A percentile compares a stretch with the other conserved stretches of the same genome.
Evolutionary conservation across 2,113 vertebrate genomes (phyloP).

Genomic region (Apteryx mantelli): DNA sequence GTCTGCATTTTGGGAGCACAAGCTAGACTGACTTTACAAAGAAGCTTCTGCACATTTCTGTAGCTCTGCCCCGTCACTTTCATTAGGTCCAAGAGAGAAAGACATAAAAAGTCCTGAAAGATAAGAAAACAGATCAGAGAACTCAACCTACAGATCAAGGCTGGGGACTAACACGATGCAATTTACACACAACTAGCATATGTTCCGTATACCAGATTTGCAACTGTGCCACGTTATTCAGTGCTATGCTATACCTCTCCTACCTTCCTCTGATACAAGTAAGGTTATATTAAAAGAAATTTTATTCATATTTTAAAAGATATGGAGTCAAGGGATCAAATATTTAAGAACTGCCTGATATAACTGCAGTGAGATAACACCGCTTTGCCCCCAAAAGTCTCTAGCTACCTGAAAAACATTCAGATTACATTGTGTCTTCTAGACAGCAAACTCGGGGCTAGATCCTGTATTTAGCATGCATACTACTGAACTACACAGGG

Average conservation of each 20-base stretch:
- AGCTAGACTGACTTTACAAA: constrained; percentile 76
- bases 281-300: not conserved
- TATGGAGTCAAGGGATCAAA: not conserved
- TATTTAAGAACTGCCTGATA: not conserved
- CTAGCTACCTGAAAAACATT: not conserved
- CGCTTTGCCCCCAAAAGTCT: not conserved
- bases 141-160: not conserved
- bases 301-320: not conserved
- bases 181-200: not conserved
- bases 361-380: not conserved
- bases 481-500: not conserved
- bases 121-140: not conserved
- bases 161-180: not conserved
- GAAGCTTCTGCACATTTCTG: constrained; percentile 75
- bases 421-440: not conserved
- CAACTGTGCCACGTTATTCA: not conserved
- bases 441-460: not conserved
- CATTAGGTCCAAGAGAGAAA: constrained; percentile 82
- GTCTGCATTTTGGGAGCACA: constrained; percentile 84
- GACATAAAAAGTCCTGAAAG: constrained; percentile 81
- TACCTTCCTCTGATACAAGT: not conserved
- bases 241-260: not conserved
- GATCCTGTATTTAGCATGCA: not conserved
- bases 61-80: constrained; percentile 81
- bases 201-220: not conserved